Evolutionary conservation across 2,113 vertebrate genomes (phyloP).

Genomic region (Sminthopsis crassicaudata): DNA sequence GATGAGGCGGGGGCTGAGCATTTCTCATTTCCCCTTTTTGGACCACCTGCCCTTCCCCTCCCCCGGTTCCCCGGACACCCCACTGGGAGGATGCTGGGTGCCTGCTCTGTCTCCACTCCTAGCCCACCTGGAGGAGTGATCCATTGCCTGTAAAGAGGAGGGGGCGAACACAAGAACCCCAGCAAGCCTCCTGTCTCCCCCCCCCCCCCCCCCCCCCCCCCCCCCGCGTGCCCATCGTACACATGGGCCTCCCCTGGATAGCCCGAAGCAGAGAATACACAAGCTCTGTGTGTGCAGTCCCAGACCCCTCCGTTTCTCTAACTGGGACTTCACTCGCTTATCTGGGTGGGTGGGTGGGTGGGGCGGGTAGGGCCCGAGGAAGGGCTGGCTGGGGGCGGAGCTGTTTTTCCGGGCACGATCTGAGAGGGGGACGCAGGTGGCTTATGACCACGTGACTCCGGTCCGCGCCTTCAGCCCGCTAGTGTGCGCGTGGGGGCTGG

Average conservation of each 20-base stretch:
- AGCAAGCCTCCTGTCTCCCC: not conserved
- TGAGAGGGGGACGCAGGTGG: not conserved
- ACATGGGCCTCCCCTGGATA: too few species aligned
- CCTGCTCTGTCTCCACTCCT: not conserved
- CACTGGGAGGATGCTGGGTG: too few species aligned
- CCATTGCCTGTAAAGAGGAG: not conserved
- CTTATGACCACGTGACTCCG: not conserved
- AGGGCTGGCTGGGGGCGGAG: not conserved
- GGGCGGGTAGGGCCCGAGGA: not conserved
- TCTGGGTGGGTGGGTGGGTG: too few species aligned
- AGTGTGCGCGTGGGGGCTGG: too few species aligned
- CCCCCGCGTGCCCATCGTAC: too few species aligned
- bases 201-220: too few species aligned
- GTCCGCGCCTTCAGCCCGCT: too few species aligned
- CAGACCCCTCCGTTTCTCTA: not conserved
- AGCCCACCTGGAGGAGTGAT: not conserved
- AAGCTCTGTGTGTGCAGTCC: rapidly evolving
- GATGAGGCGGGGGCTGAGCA: too few species aligned
- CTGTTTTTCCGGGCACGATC: not conserved
- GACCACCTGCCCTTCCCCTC: not conserved
- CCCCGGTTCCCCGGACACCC: too few species aligned
- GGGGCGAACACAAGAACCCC: not conserved
- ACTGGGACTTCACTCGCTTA: not conserved
- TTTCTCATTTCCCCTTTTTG: not conserved
- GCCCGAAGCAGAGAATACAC: too few species aligned